Conservation (phyloP, 2,797 vertebrate species). For the Clarias pachynema region DNA sequence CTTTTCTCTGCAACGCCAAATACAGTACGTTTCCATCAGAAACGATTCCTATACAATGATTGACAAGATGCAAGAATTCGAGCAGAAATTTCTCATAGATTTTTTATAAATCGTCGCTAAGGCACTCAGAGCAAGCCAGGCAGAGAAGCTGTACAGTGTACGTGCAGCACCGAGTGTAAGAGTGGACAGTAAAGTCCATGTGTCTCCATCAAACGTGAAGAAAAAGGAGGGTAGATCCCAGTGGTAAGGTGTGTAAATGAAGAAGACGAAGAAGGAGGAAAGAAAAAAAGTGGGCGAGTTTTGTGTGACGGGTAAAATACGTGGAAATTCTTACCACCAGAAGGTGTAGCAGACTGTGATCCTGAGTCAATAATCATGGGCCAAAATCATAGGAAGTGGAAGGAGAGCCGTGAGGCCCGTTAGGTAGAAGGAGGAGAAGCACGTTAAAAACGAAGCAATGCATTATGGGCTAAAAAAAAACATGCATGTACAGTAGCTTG, state of each 20-base stretch:
- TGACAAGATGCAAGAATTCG: background rate
- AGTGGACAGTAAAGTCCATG: slow-evolving; percentile 20
- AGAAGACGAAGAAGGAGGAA: no score
- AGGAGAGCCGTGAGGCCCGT: slow-evolving; percentile 74
- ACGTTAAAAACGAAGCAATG: slow-evolving; percentile 85
- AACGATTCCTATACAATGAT: background rate
- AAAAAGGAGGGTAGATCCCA: slow-evolving; percentile 55
- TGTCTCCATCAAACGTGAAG: slow-evolving; percentile 12
- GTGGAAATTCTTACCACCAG: slow-evolving; percentile 92
- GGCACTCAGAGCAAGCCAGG: slow-evolving; percentile 47
- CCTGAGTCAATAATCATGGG: slow-evolving; percentile 88
- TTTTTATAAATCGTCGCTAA: background rate
- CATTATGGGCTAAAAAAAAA: slow-evolving; percentile 58
- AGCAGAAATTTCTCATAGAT: background rate
- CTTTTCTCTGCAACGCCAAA: slow-evolving; percentile 42
- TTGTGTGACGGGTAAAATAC: slow-evolving; percentile 74
- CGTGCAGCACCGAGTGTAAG: slow-evolving; percentile 46
- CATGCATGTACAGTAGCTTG: slow-evolving; percentile 42
- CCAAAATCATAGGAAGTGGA: slow-evolving; percentile 76
- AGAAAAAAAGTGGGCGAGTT: slow-evolving; percentile 60
- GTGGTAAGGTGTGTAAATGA: slow-evolving; percentile 61
- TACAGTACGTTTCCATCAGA: slow-evolving; percentile 1
- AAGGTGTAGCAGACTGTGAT: slow-evolving; percentile 96
- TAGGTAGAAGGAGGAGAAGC: slow-evolving; percentile 80
- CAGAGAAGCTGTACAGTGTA: slow-evolving; percentile 49